phyloP scores from a whole-genome alignment of 1,140 invertebrate species.

The Lepidostoma basale region DNA sequence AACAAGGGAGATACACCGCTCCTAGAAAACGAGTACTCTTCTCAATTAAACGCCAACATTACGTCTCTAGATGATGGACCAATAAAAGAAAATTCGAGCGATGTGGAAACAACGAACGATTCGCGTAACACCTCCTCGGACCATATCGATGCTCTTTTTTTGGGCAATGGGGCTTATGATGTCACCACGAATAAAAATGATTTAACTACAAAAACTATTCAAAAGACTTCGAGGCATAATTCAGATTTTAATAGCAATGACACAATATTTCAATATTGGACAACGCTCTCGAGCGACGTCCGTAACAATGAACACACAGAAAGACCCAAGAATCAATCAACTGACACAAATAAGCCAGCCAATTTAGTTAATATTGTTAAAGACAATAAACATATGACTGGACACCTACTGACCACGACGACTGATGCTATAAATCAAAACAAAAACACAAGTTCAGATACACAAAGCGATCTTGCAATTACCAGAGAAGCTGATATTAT shows the following conservation, averaged over 20 bases:
- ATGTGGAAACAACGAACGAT: neutral
- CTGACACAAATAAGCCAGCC: neutral
- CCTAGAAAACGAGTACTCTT: neutral
- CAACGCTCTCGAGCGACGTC: conserved; percentile 18
- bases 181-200: conserved; percentile 25
- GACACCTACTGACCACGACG: conserved; percentile 24
- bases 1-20: neutral
- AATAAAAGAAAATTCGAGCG: conserved; percentile 26
- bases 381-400: conserved; percentile 20
- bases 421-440: no score
- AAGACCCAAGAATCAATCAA: conserved; percentile 2
- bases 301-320: neutral
- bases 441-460: no score
- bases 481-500: no score
- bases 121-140: neutral
- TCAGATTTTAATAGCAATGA: neutral
- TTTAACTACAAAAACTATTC: conserved; percentile 14
- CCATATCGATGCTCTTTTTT: conserved; percentile 15
- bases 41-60: neutral
- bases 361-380: conserved; percentile 14
- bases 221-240: conserved; percentile 24
- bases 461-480: no score
- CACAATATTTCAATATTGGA: conserved; percentile 39
- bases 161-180: conserved; percentile 32
- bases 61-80: neutral